Conservation (phyloP, 2,797 vertebrate genomes). For the Rhabdomys pumilio region DNA sequence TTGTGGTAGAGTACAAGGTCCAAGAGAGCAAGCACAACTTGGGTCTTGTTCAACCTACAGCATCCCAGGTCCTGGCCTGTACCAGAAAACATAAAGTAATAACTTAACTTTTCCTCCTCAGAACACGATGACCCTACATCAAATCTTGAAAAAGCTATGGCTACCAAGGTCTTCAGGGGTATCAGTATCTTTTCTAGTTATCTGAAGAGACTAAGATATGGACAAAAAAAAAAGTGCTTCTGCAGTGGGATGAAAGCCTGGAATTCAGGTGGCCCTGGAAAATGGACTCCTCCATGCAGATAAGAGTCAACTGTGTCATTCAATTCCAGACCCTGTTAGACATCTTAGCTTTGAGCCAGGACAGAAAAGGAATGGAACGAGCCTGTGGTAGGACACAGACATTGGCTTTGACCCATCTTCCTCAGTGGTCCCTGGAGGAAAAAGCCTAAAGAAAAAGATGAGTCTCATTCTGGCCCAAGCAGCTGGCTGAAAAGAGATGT, state of each 20-base stretch:
- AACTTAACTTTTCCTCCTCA: not conserved
- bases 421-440: not conserved
- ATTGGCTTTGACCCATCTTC: not conserved
- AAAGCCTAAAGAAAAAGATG: not conserved
- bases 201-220: not conserved
- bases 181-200: not conserved
- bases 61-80: not conserved
- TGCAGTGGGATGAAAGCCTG: not conserved
- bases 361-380: slow-evolving; percentile 4
- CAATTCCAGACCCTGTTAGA: not conserved
- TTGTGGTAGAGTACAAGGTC: not conserved
- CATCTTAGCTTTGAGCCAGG: not conserved
- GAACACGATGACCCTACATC: not conserved
- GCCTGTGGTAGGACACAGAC: not conserved
- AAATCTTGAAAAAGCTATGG: not conserved
- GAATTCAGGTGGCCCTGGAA: not conserved
- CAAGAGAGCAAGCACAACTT: not conserved
- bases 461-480: not conserved
- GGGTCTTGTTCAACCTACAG: not conserved
- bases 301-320: not conserved
- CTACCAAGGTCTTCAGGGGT: not conserved
- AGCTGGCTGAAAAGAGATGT: slow-evolving; percentile 5
- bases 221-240: not conserved
- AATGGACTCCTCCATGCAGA: not conserved
- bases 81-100: not conserved